These are phyloP conservation scores for Iguana delicatissima DNA, from an alignment of 2,797 vertebrate genomes.

Conservation along the genomic window DNA sequence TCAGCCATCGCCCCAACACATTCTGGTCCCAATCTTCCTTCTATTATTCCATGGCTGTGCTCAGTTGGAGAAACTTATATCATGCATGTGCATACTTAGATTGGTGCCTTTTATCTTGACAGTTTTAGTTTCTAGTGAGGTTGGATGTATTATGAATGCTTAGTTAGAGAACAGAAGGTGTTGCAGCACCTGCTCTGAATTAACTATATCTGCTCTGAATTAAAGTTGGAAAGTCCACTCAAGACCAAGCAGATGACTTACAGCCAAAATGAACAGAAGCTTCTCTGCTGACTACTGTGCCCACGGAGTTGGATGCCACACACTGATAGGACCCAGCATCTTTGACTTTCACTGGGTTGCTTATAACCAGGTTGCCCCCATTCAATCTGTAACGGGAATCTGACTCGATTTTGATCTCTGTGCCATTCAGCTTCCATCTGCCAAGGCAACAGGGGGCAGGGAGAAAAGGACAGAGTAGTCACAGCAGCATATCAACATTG, in stretches of 20 bases:
- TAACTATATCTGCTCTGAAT: neutral
- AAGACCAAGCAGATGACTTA: constrained; percentile 79
- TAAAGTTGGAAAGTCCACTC: neutral
- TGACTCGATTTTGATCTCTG: constrained; percentile 85
- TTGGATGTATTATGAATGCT: neutral
- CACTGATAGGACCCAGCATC: constrained; percentile 95
- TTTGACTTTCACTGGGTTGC: constrained; percentile 82
- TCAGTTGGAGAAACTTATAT: too few species aligned
- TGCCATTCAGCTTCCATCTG: constrained; percentile 97
- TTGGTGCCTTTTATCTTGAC: neutral
- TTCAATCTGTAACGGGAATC: constrained; percentile 89
- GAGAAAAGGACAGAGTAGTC: rapidly evolving
- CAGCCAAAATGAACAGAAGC: constrained; percentile 95
- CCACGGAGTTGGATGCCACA: constrained; percentile 91
- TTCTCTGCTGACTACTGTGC: constrained; percentile 92
- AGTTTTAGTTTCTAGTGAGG: neutral
- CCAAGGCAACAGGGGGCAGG: neutral
- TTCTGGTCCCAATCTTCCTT: neutral
- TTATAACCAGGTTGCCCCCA: constrained; percentile 93
- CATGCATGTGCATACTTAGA: too few species aligned
- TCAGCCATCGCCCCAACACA: neutral
- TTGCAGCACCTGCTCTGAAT: neutral
- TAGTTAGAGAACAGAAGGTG: too few species aligned
- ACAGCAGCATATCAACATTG: neutral
- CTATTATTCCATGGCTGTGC: neutral